Percentiles rank a stretch among this genome's conserved stretches.
Conservation (phyloP, 2,113 vertebrate species). For the Phycodurus eques region DNA sequence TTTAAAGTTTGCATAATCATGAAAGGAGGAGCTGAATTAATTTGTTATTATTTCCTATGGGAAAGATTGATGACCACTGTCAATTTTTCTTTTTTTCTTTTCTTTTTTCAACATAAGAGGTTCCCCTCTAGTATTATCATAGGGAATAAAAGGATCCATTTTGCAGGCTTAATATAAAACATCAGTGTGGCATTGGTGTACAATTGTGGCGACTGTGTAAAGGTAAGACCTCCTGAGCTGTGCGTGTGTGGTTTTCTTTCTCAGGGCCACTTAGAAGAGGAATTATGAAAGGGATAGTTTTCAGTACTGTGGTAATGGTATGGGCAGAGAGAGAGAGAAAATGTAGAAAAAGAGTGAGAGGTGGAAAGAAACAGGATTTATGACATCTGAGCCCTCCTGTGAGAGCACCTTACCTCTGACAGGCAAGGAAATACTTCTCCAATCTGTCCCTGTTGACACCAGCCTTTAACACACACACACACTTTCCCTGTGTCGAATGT, state of each 20-base stretch:
- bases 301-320: slow-evolving; percentile 30
- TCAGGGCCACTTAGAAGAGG: slow-evolving; percentile 29
- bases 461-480: slow-evolving; percentile 45
- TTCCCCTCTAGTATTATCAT: background rate
- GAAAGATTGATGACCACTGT: background rate
- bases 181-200: slow-evolving; percentile 1
- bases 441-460: slow-evolving; percentile 58
- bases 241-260: slow-evolving; percentile 36
- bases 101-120: too few species aligned
- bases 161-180: slow-evolving; percentile 34
- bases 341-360: slow-evolving; percentile 10
- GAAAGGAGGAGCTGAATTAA: too few species aligned
- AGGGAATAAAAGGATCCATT: slow-evolving; percentile 13
- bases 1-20: too few species aligned
- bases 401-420: slow-evolving; percentile 59
- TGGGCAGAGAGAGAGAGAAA: slow-evolving; percentile 7
- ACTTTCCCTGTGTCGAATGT: slow-evolving; percentile 46
- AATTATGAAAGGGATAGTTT: slow-evolving; percentile 61
- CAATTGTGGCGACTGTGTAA: slow-evolving; percentile 33
- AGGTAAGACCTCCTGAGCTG: slow-evolving; percentile 39
- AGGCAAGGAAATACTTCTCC: slow-evolving; percentile 62
- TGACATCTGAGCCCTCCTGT: slow-evolving; percentile 63
- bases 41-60: background rate
- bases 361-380: slow-evolving; percentile 70
- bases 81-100: background rate